A percentile compares a stretch with the other conserved stretches of the same genome.
phyloP scores from a whole-genome alignment of 2,113 vertebrate genomes.

The Ariopsis seemanni region DNA sequence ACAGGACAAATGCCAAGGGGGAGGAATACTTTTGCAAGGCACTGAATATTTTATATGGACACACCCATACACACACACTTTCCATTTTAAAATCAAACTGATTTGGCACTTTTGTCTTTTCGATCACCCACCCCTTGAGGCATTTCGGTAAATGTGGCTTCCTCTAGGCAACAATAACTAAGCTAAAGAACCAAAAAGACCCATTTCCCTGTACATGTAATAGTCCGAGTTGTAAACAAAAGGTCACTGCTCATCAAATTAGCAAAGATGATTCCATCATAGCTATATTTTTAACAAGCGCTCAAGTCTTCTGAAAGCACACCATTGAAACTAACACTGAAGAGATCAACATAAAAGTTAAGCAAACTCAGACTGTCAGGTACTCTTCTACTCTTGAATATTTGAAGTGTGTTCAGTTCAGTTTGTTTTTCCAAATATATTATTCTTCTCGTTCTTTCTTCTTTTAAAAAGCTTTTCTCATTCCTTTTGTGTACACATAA shows the following conservation, averaged over 20 bases:
- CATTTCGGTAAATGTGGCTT: background rate
- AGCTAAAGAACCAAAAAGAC: background rate
- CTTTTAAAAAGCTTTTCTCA: background rate
- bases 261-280: background rate
- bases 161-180: background rate
- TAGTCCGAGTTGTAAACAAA: background rate
- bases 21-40: too few species aligned
- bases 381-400: background rate
- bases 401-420: background rate
- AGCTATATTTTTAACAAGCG: background rate
- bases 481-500: conserved; percentile 2
- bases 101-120: background rate
- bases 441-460: background rate
- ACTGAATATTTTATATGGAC: too few species aligned
- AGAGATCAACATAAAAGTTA: background rate
- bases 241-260: background rate
- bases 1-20: too few species aligned
- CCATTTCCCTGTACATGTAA: background rate
- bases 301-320: background rate
- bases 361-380: background rate
- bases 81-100: background rate
- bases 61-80: too few species aligned
- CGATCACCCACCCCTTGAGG: background rate
- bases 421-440: conserved; percentile 37
- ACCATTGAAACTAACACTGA: background rate